phyloP scores from a whole-genome alignment of 2,113 vertebrate genomes.

The Eudyptes chrysolophus region DNA sequence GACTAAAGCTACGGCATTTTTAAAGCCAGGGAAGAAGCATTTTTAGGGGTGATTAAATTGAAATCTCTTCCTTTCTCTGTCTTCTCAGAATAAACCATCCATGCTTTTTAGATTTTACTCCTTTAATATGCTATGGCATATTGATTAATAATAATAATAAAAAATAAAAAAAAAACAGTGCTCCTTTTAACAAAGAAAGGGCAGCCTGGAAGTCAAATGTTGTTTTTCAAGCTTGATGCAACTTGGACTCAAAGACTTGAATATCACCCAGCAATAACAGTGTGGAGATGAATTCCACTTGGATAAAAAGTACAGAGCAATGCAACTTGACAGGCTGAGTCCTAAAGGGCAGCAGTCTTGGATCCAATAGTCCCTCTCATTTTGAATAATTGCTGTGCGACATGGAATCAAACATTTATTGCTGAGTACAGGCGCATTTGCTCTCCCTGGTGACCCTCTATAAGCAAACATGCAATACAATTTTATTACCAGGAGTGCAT shows the following conservation, averaged over 20 bases:
- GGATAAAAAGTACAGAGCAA: slow-evolving; percentile 3
- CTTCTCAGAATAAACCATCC: not conserved
- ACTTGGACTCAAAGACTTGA: not conserved
- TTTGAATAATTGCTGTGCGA: slow-evolving; percentile 56
- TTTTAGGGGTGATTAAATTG: not conserved
- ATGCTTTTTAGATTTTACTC: not conserved
- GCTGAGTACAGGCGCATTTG: slow-evolving; percentile 42
- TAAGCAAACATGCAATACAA: slow-evolving; percentile 38
- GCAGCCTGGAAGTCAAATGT: not conserved
- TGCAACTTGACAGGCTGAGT: slow-evolving; percentile 26
- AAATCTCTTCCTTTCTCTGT: not conserved
- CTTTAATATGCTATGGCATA: not conserved
- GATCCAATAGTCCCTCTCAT: slow-evolving; percentile 33
- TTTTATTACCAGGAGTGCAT: slow-evolving; percentile 48
- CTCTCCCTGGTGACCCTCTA: slow-evolving; percentile 30
- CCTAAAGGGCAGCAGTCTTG: slow-evolving; percentile 43
- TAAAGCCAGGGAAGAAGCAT: not conserved
- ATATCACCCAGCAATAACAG: not conserved
- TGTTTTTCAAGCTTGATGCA: not conserved
- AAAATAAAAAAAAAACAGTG: not conserved
- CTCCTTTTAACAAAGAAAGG: not conserved
- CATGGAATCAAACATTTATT: slow-evolving; percentile 49
- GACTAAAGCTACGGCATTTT: not conserved
- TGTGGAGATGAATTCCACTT: slow-evolving; percentile 8
- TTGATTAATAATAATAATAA: not conserved